phyloP scores from a whole-genome alignment of 2,888 invertebrate species.

The Monochamus alternatus region DNA sequence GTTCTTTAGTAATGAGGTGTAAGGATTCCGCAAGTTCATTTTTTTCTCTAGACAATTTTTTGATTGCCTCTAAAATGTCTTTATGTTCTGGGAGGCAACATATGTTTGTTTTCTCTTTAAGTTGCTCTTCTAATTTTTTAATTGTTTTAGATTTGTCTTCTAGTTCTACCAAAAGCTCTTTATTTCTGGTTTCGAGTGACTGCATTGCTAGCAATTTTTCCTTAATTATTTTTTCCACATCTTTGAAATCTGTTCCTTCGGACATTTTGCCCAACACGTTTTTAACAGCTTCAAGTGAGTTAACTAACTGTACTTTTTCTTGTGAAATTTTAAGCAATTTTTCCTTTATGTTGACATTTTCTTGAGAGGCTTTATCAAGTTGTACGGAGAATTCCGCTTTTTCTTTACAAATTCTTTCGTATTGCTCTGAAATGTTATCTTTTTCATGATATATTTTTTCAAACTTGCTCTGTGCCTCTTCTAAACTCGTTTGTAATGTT shows the following conservation, averaged over 20 bases:
- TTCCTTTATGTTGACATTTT: constrained; percentile 35
- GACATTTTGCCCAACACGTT: not conserved
- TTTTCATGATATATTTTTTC: constrained; percentile 23
- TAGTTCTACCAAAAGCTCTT: constrained; percentile 33
- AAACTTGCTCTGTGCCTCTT: constrained; percentile 12
- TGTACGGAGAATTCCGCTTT: constrained; percentile 49
- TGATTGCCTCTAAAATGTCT: constrained; percentile 49
- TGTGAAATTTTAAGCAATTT: constrained; percentile 34
- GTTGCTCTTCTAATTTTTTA: constrained; percentile 36
- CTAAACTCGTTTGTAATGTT: not conserved
- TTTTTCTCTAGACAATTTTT: constrained; percentile 50
- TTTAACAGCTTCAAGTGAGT: constrained; percentile 3
- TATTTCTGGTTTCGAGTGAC: not conserved
- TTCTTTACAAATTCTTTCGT: constrained; percentile 41
- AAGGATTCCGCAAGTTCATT: constrained; percentile 48
- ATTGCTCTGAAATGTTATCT: constrained; percentile 43
- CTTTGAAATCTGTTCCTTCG: not conserved
- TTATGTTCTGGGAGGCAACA: constrained; percentile 45
- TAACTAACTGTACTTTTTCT: not conserved
- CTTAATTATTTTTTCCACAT: not conserved
- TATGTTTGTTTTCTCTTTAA: constrained; percentile 44
- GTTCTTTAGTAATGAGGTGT: constrained; percentile 46
- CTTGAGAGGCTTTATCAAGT: constrained; percentile 47
- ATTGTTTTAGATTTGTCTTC: constrained; percentile 41
- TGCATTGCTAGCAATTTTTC: not conserved